phyloP scores from a whole-genome alignment of 2,797 vertebrate species.

The Tokudaia muenninki region DNA sequence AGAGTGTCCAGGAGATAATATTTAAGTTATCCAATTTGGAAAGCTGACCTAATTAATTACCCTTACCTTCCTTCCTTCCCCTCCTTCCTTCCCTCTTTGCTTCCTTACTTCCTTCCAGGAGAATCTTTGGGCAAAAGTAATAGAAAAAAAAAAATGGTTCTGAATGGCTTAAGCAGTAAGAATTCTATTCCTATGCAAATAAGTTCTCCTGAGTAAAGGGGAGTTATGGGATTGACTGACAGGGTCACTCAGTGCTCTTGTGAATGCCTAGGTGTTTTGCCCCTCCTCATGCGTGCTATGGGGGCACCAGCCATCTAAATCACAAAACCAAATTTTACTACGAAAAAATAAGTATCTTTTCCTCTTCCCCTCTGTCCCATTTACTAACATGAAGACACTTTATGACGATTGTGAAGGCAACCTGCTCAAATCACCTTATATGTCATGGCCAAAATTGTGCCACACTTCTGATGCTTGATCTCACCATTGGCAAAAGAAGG shows the following conservation, averaged over 20 bases:
- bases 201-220: background rate
- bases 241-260: background rate
- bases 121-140: constrained; percentile 49
- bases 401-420: background rate
- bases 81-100: background rate
- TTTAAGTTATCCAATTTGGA: constrained; percentile 45
- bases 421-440: background rate
- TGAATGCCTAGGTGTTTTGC: background rate
- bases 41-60: constrained; percentile 60
- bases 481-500: background rate
- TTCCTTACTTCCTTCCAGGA: constrained; percentile 21
- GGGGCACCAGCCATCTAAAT: background rate
- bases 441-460: background rate
- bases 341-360: background rate
- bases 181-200: constrained; percentile 33
- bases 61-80: background rate
- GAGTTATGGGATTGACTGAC: background rate
- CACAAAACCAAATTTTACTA: background rate
- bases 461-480: background rate
- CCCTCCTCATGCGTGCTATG: background rate
- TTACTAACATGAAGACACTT: background rate
- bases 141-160: background rate
- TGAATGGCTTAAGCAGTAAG: constrained; percentile 37
- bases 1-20: constrained; percentile 7
- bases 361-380: background rate